Conservation (phyloP, 2,888 invertebrate species). For the Poecilus cupreus region DNA sequence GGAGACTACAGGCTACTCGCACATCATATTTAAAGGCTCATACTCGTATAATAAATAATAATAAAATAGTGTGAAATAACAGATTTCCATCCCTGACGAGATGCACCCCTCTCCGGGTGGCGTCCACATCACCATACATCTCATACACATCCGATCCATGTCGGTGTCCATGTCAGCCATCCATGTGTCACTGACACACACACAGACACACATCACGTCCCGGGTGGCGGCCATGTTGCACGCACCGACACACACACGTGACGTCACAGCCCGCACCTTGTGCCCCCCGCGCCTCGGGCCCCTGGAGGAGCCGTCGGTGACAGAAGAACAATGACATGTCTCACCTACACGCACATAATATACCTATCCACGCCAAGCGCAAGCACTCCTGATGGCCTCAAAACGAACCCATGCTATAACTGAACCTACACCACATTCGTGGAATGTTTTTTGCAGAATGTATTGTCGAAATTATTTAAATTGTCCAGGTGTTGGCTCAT, state of each 20-base stretch:
- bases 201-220: constrained; percentile 25
- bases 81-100: too few relatives aligned
- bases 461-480: constrained; percentile 8
- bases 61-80: too few relatives aligned
- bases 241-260: constrained; percentile 21
- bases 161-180: constrained; percentile 23
- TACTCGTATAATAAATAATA: too few relatives aligned
- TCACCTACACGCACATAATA: constrained; percentile 48
- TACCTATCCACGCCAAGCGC: constrained; percentile 19
- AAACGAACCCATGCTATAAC: too few relatives aligned
- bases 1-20: too few relatives aligned
- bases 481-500: background rate
- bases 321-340: constrained; percentile 53
- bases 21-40: too few relatives aligned
- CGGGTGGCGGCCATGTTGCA: constrained; percentile 33
- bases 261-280: background rate
- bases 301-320: constrained; percentile 3
- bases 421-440: background rate
- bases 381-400: too few relatives aligned
- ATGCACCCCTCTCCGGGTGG: too few relatives aligned
- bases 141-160: background rate
- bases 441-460: background rate
- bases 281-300: background rate
- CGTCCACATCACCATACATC: background rate
- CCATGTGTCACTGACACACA: constrained; percentile 26